Evolutionary conservation across 2,888 invertebrate genomes (phyloP), one percentile per base, ranked within the genome.

Genomic region (Piscicola geometra): DNA sequence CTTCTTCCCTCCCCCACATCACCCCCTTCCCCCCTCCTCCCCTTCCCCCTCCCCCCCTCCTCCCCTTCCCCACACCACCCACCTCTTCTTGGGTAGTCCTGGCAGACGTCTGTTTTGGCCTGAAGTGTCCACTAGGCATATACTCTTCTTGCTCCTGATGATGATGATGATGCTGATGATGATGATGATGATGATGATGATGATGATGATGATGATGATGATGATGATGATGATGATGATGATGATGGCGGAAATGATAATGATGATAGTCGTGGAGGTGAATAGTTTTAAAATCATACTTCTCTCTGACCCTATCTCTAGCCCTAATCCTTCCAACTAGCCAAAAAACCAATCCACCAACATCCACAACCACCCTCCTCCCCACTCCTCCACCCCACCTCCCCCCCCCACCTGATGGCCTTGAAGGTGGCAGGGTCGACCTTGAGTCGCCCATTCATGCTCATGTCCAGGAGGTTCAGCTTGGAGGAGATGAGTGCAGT

Each of bases 401-500:
- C n/a, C n/a, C n/a, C n/a, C n/a, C n/a, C n/a, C n/a, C n/a, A 85
- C 85, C 82, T 83, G 79, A 84, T 80, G 36, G 81, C 81, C 67
- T 81, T 80, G 36, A 86, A 82, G 77, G 83, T 83, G 50, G 50
- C 50, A 47, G 82, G 81, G 76, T 83, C 82, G 66, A 86, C 81
- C 69, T 81, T 81, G 74, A 86, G 82, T 75, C 83, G 81, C 30
- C 84, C 82, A 80, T 87, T 87, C 50, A 86, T 85, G 12, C 86
- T 85, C 75, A 87, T 83, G 80, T 87, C 87, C 41, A 87, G 82
- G 15, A 85, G 82, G 75, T 85, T 83, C 41, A 87, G 82, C 77
- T 83, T 84, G 1, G 86, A 85, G 1, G 84, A 82, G 81, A 85
- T 82, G 77, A 85, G 81, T 71, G 82, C 82, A 25, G 83, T 82